Evolutionary conservation across 1,140 invertebrate species (phyloP), one percentile per base, ranked within the genome.

Genomic region (Cyphomyrmex costatus): DNA sequence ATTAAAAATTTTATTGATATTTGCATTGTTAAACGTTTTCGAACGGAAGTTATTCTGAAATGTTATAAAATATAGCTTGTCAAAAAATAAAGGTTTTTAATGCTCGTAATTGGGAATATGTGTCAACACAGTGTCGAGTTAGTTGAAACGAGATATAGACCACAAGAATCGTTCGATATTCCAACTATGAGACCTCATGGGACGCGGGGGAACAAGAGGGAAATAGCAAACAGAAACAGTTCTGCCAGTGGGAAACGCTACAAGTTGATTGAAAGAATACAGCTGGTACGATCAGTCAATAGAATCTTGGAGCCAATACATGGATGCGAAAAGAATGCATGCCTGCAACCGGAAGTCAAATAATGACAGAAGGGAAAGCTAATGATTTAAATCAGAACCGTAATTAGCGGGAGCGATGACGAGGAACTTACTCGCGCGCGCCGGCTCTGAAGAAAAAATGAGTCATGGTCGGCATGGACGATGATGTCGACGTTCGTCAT

Each of bases 81-180:
- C 3, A 80, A 84, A 58, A 61, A 74, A 53, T 61, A 61, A 68
- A 80, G 21, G 3, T 60, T n/a, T 16, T 73, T 53, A 30, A 88
- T 70, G 27, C 33, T 80, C 30, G 36, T 12, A 65, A 65, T 33
- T 21, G 12, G 24, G 30, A 74, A 77, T 89, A 90, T 79, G 86
- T 91, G 87, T 42, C 19, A 14, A 6, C 16, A 36, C 30, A 42
- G 7, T 0, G 21, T 71, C 3, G 24, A 90, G 89, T 90, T 90
- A 90, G 61, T 51, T n/a, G 56, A 66, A 90, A 90, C n/a, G 4
- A 36, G 21, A 82, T 88, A 86, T 90, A 79, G 42, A 60, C 51
- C 86, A 86, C 71, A 77, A 84, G 87, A 42, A 16, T 79, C 73
- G 89, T 90, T 90, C 89, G 86, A 90, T 90, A 90, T 53, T 56